Evolutionary conservation across 2,113 vertebrate species (phyloP).

Genomic region (Pogonocichla stellata): DNA sequence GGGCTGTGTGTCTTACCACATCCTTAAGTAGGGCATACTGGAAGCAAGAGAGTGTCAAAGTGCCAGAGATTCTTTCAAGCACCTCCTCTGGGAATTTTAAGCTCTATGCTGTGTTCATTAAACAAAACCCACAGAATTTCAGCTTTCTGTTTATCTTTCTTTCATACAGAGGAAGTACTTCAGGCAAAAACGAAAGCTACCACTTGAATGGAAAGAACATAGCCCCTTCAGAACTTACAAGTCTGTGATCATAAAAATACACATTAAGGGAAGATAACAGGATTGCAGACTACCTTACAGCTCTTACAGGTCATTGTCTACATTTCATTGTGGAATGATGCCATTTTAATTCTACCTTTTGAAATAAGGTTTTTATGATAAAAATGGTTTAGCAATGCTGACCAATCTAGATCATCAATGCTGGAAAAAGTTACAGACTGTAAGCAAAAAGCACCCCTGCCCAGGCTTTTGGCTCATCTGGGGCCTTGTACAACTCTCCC

Average conservation of each 20-base stretch:
- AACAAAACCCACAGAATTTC: not conserved
- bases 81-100: not conserved
- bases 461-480: not conserved
- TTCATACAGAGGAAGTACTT: not conserved
- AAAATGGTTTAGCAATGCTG: not conserved
- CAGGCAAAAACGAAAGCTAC: not conserved
- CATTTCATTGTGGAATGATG: not conserved
- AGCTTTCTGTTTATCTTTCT: not conserved
- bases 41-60: not conserved
- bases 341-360: not conserved
- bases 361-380: not conserved
- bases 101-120: not conserved
- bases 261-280: not conserved
- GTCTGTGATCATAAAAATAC: not conserved
- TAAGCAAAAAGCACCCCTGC: not conserved
- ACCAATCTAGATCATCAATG: not conserved
- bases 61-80: not conserved
- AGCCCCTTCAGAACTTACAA: not conserved
- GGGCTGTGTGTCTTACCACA: not conserved
- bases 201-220: not conserved
- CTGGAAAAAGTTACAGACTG: not conserved
- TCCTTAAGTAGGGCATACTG: not conserved
- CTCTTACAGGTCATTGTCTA: not conserved
- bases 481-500: not conserved
- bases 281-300: not conserved